These are phyloP conservation scores for Probaryconus sp. DNA, from an alignment of 1,140 invertebrate genomes.

Conservation along the genomic window DNA sequence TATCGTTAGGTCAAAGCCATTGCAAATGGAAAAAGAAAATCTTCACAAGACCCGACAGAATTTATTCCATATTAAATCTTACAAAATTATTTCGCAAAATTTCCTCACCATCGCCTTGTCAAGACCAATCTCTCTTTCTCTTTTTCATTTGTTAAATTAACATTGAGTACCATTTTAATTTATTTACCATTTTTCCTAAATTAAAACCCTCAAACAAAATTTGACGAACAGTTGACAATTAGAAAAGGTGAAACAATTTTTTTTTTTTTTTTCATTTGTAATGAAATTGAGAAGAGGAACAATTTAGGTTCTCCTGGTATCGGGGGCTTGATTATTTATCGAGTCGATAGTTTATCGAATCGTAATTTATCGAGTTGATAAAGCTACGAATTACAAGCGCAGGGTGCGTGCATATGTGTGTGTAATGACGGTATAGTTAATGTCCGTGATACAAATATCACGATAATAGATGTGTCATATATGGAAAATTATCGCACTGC, in stretches of 20 bases:
- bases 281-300: too few relatives aligned
- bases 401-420: conserved; percentile 26
- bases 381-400: conserved; percentile 31
- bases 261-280: too few relatives aligned
- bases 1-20: conserved; percentile 20
- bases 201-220: too few relatives aligned
- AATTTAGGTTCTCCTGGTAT: conserved; percentile 12
- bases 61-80: too few relatives aligned
- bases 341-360: conserved; percentile 35
- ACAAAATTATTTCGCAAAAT: too few relatives aligned
- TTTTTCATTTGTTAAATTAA: too few relatives aligned
- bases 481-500: conserved; percentile 38
- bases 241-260: too few relatives aligned
- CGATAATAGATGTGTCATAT: conserved; percentile 52
- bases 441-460: conserved; percentile 50
- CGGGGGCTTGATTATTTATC: conserved; percentile 23
- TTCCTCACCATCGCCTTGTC: too few relatives aligned
- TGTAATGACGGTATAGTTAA: conserved; percentile 38
- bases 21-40: conserved; percentile 29
- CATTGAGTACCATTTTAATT: too few relatives aligned
- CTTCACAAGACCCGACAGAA: conserved; percentile 1
- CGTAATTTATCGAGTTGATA: conserved; percentile 51
- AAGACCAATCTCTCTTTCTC: too few relatives aligned
- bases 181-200: too few relatives aligned
- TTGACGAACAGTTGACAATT: not conserved